phyloP scores from a whole-genome alignment of 1,140 invertebrate species.

The Sinella curviseta region DNA sequence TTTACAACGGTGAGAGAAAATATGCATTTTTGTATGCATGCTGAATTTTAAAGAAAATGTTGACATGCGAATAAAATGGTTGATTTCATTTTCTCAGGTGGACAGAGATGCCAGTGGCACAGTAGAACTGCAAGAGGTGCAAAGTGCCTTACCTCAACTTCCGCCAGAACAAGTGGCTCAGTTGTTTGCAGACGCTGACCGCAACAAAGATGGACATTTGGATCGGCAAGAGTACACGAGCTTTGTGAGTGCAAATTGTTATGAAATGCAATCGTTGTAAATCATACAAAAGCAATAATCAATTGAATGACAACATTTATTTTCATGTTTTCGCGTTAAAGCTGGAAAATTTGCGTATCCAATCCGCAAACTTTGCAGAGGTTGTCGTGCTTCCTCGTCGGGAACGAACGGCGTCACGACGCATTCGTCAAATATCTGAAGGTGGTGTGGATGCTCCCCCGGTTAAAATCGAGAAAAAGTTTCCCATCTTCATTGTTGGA shows the following conservation, averaged over 20 bases:
- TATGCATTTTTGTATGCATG: too few relatives aligned
- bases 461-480: slow-evolving; percentile 22
- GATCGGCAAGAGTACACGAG: slow-evolving; percentile 14
- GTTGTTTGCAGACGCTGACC: slow-evolving; percentile 3
- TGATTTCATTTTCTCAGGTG: not conserved
- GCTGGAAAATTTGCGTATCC: not conserved
- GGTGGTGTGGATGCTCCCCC: not conserved
- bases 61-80: too few relatives aligned
- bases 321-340: not conserved
- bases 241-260: not conserved
- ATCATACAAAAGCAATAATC: too few relatives aligned
- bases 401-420: not conserved
- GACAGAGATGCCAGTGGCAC: slow-evolving; percentile 15
- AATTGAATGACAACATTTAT: not conserved
- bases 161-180: not conserved
- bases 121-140: not conserved
- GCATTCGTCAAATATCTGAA: not conserved
- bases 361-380: not conserved
- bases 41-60: too few relatives aligned
- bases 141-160: slow-evolving; percentile 10
- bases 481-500: slow-evolving; percentile 31
- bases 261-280: too few relatives aligned
- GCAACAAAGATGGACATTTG: slow-evolving; percentile 1
- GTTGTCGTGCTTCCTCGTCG: not conserved
- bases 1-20: too few relatives aligned